These are phyloP conservation scores for Pseudomyrmex concolor DNA, from an alignment of 1,140 invertebrate genomes.

Conservation along the genomic window DNA sequence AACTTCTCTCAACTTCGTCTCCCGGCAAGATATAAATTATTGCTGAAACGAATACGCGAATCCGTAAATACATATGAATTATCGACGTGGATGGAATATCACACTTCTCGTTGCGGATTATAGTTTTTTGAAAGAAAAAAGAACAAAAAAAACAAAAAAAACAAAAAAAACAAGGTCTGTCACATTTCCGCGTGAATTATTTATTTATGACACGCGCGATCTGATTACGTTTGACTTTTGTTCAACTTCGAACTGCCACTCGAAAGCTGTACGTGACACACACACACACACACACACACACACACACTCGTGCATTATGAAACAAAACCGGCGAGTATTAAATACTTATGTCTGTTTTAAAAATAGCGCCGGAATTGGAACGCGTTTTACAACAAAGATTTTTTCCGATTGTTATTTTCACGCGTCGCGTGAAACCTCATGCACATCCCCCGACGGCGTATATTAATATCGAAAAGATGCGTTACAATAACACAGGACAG, in stretches of 20 bases:
- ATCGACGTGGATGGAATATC: background rate
- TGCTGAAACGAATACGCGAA: background rate
- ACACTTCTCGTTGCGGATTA: background rate
- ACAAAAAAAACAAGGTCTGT: too few relatives aligned
- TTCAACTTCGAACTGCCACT: background rate
- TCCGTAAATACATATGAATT: conserved; percentile 15
- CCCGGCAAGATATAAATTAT: conserved; percentile 16
- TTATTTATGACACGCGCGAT: too few relatives aligned
- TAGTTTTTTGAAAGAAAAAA: too few relatives aligned
- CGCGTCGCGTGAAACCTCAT: background rate
- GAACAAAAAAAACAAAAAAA: too few relatives aligned
- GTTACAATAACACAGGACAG: conserved; percentile 50
- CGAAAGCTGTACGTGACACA: background rate
- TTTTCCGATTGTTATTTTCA: conserved; percentile 31
- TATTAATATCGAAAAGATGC: conserved; percentile 49
- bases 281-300: too few relatives aligned
- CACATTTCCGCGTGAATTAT: background rate
- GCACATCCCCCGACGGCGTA: background rate
- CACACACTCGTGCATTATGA: too few relatives aligned
- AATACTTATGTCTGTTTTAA: background rate
- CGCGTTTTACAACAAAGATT: background rate
- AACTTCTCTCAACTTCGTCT: background rate
- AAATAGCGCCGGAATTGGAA: background rate
- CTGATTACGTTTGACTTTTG: too few relatives aligned
- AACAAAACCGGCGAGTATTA: background rate